Conservation (phyloP, 1,140 invertebrate species). For the Melanaphis sacchari region DNA sequence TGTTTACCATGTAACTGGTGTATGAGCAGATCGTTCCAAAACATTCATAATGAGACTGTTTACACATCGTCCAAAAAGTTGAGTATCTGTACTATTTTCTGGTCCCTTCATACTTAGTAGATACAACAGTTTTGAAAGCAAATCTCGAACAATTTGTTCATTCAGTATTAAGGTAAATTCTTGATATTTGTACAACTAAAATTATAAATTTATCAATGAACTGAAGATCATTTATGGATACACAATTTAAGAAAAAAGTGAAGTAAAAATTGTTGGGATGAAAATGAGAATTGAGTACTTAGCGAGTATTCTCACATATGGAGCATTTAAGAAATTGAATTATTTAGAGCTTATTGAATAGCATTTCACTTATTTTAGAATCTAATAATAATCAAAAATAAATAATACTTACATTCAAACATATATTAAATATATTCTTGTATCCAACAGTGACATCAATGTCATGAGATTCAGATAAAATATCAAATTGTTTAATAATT, state of each 20-base stretch:
- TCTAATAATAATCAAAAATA: not conserved
- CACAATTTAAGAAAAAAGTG: not conserved
- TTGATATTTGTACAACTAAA: constrained; percentile 54
- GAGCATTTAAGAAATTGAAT: not conserved
- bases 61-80: constrained; percentile 61
- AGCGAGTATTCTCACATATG: not conserved
- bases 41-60: constrained; percentile 61
- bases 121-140: constrained; percentile 44
- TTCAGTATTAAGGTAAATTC: constrained; percentile 49
- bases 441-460: constrained; percentile 51
- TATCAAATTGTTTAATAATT: constrained; percentile 51
- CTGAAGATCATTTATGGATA: not conserved
- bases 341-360: not conserved
- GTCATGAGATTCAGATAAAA: constrained; percentile 54
- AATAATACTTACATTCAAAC: constrained; percentile 39
- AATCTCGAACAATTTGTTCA: constrained; percentile 51
- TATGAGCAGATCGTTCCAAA: constrained; percentile 61
- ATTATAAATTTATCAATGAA: not conserved
- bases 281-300: not conserved
- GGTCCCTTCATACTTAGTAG: constrained; percentile 45
- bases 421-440: constrained; percentile 52
- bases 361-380: not conserved
- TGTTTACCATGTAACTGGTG: constrained; percentile 60
- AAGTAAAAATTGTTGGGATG: not conserved
- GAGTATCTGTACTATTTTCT: constrained; percentile 47